phyloP scores from a whole-genome alignment of 2,888 invertebrate species.

The Plebejus melissa region DNA sequence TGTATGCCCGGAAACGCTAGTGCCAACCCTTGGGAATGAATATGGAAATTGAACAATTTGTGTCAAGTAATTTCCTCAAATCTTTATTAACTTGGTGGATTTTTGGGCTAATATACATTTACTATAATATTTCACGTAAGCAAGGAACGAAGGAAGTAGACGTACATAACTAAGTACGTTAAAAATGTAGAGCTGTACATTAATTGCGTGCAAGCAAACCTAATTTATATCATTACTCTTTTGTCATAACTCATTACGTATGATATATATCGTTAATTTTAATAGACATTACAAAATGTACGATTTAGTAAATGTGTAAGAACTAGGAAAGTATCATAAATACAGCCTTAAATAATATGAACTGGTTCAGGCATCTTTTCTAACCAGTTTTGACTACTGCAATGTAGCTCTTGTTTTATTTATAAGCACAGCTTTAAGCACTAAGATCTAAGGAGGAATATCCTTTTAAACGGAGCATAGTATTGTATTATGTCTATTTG shows the following conservation, averaged over 20 bases:
- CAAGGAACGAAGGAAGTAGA: background rate
- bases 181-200: background rate
- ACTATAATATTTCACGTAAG: background rate
- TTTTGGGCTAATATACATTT: background rate
- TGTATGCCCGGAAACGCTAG: conserved; percentile 65
- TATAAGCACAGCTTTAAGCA: conserved; percentile 31
- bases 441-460: conserved; percentile 39
- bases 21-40: conserved; percentile 44
- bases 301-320: background rate
- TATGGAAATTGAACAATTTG: conserved; percentile 34
- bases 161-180: background rate
- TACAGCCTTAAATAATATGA: conserved; percentile 45
- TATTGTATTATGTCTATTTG: conserved; percentile 51
- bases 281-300: background rate
- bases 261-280: background rate
- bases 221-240: background rate
- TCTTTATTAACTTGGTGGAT: conserved; percentile 14
- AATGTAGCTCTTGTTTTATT: conserved; percentile 30
- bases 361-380: conserved; percentile 63
- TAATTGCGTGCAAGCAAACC: background rate
- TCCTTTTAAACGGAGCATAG: conserved; percentile 43
- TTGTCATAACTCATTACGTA: background rate
- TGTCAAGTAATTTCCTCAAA: conserved; percentile 25
- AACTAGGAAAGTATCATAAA: conserved; percentile 26
- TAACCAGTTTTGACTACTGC: conserved; percentile 59